phyloP scores from a whole-genome alignment of 2,113 vertebrate genomes.

The Rhizomys pruinosus region DNA sequence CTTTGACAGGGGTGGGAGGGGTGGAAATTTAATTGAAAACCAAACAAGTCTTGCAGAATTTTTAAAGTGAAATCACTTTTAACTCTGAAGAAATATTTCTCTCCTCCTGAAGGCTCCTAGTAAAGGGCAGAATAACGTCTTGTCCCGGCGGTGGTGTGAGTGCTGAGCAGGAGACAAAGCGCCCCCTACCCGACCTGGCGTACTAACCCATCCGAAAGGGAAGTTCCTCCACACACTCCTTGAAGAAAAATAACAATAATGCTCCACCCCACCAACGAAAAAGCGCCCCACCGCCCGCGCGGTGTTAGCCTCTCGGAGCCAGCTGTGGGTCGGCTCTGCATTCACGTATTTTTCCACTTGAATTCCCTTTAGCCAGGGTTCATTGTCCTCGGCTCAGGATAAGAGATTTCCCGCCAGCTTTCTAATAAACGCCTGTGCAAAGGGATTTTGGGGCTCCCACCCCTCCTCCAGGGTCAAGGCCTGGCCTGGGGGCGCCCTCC shows the following conservation, averaged over 20 bases:
- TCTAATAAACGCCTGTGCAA: not conserved
- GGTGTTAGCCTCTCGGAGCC: not conserved
- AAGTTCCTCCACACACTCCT: conserved; percentile 28
- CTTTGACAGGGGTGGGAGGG: not conserved
- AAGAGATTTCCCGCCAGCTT: conserved; percentile 62
- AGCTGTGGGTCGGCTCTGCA: conserved; percentile 37
- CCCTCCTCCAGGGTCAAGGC: not conserved
- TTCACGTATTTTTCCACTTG: conserved; percentile 72
- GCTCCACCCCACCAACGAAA: not conserved
- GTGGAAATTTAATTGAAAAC: not conserved
- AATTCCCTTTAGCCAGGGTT: conserved; percentile 58
- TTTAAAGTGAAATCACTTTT: not conserved
- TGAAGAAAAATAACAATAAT: not conserved
- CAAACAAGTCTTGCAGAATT: not conserved
- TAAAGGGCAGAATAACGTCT: not conserved
- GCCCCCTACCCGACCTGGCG: not conserved
- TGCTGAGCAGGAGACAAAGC: not conserved
- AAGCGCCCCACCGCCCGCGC: conserved; percentile 5
- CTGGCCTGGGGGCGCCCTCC: not conserved
- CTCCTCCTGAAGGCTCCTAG: not conserved
- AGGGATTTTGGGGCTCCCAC: not conserved
- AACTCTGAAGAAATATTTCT: conserved; percentile 6
- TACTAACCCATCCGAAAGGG: not conserved
- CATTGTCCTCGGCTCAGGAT: conserved; percentile 62
- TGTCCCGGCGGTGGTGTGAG: not conserved